These are phyloP conservation scores for Protonibea diacanthus DNA, from an alignment of 2,797 vertebrate genomes.

Conservation along the genomic window DNA sequence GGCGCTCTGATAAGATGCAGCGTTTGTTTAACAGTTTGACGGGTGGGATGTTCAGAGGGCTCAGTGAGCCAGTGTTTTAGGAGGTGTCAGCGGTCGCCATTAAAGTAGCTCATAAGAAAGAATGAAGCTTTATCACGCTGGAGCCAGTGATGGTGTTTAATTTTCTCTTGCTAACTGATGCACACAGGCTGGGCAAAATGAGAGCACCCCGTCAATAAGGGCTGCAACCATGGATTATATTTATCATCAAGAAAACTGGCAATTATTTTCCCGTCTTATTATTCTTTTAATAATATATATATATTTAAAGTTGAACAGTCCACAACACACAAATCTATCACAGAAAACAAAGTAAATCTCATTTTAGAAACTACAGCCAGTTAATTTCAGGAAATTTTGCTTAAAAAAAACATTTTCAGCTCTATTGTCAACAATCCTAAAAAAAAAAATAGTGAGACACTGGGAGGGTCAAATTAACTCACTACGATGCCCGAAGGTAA, in stretches of 20 bases:
- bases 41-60: slow-evolving; percentile 44
- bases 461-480: neutral
- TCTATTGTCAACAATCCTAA: neutral
- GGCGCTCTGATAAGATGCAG: slow-evolving; percentile 44
- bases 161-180: slow-evolving; percentile 13
- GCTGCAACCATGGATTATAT: neutral
- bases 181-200: slow-evolving; percentile 9
- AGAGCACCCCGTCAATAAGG: neutral
- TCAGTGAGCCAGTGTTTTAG: slow-evolving; percentile 27
- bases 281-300: too few species aligned
- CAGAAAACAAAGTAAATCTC: neutral
- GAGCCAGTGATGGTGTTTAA: neutral
- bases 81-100: slow-evolving; percentile 23
- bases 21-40: slow-evolving; percentile 55
- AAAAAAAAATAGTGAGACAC: neutral
- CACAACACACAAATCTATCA: neutral
- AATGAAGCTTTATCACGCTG: slow-evolving; percentile 13
- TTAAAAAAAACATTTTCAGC: neutral
- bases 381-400: neutral
- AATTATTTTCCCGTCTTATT: neutral
- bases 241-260: neutral
- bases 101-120: slow-evolving; percentile 24
- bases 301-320: too few species aligned
- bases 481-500: neutral
- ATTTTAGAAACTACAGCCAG: neutral